phyloP scores from a whole-genome alignment of 2,888 invertebrate species.

The Nephrocerus scutellatus region DNA sequence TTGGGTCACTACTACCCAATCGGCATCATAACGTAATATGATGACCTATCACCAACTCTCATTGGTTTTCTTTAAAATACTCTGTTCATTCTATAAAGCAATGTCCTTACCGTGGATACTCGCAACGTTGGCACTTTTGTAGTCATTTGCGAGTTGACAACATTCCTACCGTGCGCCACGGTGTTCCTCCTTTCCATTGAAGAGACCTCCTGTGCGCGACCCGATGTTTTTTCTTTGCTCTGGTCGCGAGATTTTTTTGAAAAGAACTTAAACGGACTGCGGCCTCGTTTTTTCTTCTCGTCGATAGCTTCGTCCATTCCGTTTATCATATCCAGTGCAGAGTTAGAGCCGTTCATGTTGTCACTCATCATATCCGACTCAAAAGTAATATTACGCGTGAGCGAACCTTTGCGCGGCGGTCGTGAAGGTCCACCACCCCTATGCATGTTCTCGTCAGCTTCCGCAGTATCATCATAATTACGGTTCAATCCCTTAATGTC shows the following conservation, averaged over 20 bases:
- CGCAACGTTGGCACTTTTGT: constrained; percentile 50
- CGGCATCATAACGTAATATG: too few species aligned
- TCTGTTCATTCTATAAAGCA: background rate
- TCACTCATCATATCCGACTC: constrained; percentile 43
- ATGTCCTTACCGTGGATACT: constrained; percentile 44
- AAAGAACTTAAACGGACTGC: constrained; percentile 91
- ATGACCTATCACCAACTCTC: too few species aligned
- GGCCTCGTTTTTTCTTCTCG: constrained; percentile 69
- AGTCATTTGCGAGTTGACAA: constrained; percentile 48
- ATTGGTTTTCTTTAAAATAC: too few species aligned
- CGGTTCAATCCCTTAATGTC: constrained; percentile 86
- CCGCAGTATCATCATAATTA: constrained; percentile 77
- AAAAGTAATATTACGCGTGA: constrained; percentile 53
- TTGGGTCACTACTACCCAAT: too few species aligned
- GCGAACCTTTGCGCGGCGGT: constrained; percentile 70
- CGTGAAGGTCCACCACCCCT: constrained; percentile 54
- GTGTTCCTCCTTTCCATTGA: constrained; percentile 45
- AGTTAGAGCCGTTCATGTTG: constrained; percentile 62
- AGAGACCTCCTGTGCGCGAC: constrained; percentile 33
- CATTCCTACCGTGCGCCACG: constrained; percentile 48
- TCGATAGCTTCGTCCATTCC: constrained; percentile 58
- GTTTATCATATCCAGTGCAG: constrained; percentile 71
- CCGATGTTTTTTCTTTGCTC: constrained; percentile 56
- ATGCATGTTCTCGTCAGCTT: constrained; percentile 59
- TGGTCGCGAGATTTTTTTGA: constrained; percentile 67